These are phyloP conservation scores for Ibidorhyncha struthersii DNA, from an alignment of 2,113 vertebrate species.

Conservation along the genomic window DNA sequence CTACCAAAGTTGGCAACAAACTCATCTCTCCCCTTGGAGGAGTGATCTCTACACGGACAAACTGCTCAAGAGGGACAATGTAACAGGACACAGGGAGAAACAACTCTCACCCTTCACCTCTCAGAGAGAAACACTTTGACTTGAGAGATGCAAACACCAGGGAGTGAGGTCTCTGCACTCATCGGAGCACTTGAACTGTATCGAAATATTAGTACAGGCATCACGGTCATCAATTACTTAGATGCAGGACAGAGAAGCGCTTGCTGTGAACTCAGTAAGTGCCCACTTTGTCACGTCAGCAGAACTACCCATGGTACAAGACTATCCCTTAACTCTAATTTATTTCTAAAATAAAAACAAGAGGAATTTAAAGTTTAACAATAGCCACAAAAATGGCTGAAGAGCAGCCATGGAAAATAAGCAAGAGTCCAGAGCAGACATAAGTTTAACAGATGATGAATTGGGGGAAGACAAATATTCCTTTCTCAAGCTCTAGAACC, in stretches of 20 bases:
- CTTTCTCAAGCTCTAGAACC: not conserved
- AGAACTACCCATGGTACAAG: not conserved
- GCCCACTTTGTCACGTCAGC: not conserved
- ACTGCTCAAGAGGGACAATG: not conserved
- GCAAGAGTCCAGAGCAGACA: too few species aligned
- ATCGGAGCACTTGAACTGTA: rapidly evolving
- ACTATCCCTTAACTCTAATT: not conserved
- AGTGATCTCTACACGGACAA: rapidly evolving
- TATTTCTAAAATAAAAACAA: not conserved
- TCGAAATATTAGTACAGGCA: too few species aligned
- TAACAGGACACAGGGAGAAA: not conserved
- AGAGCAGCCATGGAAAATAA: not conserved
- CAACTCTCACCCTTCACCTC: not conserved
- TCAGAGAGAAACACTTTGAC: not conserved
- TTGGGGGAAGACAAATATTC: not conserved
- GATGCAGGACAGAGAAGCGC: too few species aligned
- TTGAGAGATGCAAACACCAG: not conserved
- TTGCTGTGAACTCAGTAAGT: not conserved
- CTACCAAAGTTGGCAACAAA: not conserved
- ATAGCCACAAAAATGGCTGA: not conserved
- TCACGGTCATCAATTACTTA: too few species aligned
- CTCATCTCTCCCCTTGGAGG: not conserved
- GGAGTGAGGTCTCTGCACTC: not conserved
- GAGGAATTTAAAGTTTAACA: not conserved
- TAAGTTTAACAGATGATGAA: not conserved